A percentile compares a stretch with the other conserved stretches of the same genome.
phyloP scores from a whole-genome alignment of 2,113 vertebrate species.

The Panthera uncia region DNA sequence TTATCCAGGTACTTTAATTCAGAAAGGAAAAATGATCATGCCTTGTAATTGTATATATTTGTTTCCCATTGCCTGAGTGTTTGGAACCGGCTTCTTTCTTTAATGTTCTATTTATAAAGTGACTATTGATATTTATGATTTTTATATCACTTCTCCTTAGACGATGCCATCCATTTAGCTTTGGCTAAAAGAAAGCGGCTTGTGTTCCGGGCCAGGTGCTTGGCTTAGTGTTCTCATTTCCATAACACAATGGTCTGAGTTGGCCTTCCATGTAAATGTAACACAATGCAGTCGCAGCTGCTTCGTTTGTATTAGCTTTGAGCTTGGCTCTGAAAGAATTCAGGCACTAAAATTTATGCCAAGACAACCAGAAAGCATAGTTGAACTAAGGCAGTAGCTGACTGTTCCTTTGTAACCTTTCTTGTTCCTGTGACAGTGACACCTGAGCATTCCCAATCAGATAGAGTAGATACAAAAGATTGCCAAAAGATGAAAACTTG shows the following conservation, averaged over 20 bases:
- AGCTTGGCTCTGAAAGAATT: conserved; percentile 66
- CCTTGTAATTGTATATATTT: conserved; percentile 7
- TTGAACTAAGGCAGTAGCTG: background rate
- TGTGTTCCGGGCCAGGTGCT: conserved; percentile 65
- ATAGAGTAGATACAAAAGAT: background rate
- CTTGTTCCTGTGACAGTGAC: background rate
- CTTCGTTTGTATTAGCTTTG: conserved; percentile 67
- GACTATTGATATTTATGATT: conserved; percentile 54
- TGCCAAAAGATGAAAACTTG: background rate
- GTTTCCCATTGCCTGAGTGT: background rate
- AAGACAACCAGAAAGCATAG: conserved; percentile 47
- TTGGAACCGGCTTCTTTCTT: conserved; percentile 42
- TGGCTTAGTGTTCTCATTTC: conserved; percentile 43
- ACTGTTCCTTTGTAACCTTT: background rate
- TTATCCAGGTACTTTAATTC: conserved; percentile 46
- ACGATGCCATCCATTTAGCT: conserved; percentile 37
- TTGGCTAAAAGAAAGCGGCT: conserved; percentile 62
- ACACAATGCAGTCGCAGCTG: conserved; percentile 74
- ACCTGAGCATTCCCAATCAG: background rate
- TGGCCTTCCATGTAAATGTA: conserved; percentile 54
- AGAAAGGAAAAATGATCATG: background rate
- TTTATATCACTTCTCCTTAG: conserved; percentile 45
- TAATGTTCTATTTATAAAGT: conserved; percentile 59
- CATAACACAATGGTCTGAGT: conserved; percentile 64
- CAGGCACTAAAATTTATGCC: conserved; percentile 51